A percentile compares a stretch with the other conserved stretches of the same genome.
phyloP scores from a whole-genome alignment of 2,797 vertebrate genomes.

The Cryptoblepharus egeriae region DNA sequence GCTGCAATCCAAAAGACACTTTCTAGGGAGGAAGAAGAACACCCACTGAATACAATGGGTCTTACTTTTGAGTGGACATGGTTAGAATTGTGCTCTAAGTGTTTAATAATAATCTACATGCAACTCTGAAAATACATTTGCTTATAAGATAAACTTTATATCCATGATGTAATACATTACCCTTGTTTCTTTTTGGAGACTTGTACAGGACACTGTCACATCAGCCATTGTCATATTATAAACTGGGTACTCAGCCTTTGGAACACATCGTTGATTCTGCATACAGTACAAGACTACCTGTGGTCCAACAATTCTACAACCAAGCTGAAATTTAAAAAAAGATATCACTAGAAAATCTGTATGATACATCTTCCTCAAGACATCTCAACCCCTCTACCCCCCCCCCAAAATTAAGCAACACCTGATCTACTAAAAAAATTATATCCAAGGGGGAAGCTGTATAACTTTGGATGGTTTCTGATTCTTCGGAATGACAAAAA shows the following conservation, averaged over 20 bases:
- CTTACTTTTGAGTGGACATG: no score
- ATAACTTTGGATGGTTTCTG: neutral
- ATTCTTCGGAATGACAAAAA: neutral
- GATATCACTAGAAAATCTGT: neutral
- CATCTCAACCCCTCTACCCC: no score
- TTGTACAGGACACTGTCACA: constrained; percentile 92
- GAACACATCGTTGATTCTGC: constrained; percentile 89
- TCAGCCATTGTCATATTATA: constrained; percentile 96
- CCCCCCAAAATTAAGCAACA: neutral
- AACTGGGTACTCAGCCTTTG: constrained; percentile 90
- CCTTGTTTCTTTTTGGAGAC: constrained; percentile 89
- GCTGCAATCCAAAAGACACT: no score
- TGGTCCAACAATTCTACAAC: constrained; percentile 93
- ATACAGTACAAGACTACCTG: constrained; percentile 94
- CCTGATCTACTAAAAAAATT: neutral
- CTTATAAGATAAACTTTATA: neutral
- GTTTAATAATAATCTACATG: neutral
- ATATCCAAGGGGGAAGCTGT: neutral
- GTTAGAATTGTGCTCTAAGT: no score
- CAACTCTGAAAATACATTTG: neutral
- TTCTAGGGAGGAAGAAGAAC: no score
- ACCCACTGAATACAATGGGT: no score
- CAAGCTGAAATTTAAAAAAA: constrained; percentile 78
- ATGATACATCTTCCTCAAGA: neutral
- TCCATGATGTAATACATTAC: constrained; percentile 70